Base-by-base conservation (phyloP, 2,113 vertebrate genomes). In the Melierax canorus region DNA sequence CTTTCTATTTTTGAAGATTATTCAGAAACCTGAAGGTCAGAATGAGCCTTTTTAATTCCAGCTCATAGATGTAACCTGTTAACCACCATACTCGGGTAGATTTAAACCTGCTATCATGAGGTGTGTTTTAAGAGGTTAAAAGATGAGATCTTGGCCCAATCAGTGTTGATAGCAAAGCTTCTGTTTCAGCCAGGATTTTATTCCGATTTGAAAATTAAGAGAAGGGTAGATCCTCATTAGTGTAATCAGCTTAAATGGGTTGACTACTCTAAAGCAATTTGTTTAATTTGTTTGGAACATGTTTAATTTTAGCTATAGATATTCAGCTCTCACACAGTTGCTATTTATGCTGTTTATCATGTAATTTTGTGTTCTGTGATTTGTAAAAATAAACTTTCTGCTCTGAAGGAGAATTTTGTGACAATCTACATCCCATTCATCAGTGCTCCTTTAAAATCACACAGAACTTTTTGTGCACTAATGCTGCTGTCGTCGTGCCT, bases 201-300 rank as follows among this genome's bases (percentile, higher is more conserved):
- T 96, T 91, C 91, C 0, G 3, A 91, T 94, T 69, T 84, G 80
- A 87, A 96, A 94, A 96, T 78, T 69, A 94, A 78, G 89, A 88
- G 86, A 73, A 90, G 94, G 91, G 43, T 91, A 92, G 86, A 86
- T 92, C 93, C 88, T 96, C 83, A 95, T 96, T 97, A 97, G 92
- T 50, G 80, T 97, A 96, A 96, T 96, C 94, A 96, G 63, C 76
- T 95, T 96, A 96, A 96, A 94, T 92, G 93, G 86, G 79, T 88
- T 91, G 94, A 91, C 93, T 95, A 50, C 93, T 96, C 84, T 91
- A 92, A 95, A 96, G 93, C 91, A 95, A 96, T 96, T 95, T 87
- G 78, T 91, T 87, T 94, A 94, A 96, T 96, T 95, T 96, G 94
- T 96, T 97, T 96, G 93, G 92, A 95, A 82, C 34, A 6, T 88